phyloP scores from a whole-genome alignment of 2,888 invertebrate species.

The Agrotis exclamationis region DNA sequence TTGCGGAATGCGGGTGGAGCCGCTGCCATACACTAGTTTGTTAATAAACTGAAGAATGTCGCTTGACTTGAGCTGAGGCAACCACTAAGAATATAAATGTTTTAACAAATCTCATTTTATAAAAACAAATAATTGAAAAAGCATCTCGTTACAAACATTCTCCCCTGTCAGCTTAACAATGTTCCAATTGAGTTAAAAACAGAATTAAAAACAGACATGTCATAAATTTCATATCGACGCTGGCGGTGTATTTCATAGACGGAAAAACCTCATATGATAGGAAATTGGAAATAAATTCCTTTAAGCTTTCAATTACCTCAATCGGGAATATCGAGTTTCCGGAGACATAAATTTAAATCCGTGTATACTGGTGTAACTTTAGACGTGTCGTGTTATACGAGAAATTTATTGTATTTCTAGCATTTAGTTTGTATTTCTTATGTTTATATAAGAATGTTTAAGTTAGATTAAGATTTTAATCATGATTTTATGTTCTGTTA shows the following conservation, averaged over 20 bases:
- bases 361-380: slow-evolving; percentile 58
- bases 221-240: slow-evolving; percentile 75
- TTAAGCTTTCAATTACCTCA: slow-evolving; percentile 90
- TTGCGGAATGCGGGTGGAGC: too few species aligned
- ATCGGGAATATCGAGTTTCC: slow-evolving; percentile 85
- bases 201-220: slow-evolving; percentile 74
- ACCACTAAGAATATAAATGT: too few species aligned
- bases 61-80: too few species aligned
- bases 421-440: slow-evolving; percentile 13
- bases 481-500: neutral
- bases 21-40: too few species aligned
- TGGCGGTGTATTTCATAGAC: slow-evolving; percentile 78
- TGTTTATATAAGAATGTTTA: neutral
- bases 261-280: slow-evolving; percentile 84
- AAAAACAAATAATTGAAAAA: slow-evolving; percentile 17
- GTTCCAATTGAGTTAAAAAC: slow-evolving; percentile 57
- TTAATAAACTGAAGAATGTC: too few species aligned
- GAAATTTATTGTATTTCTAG: slow-evolving; percentile 37
- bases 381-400: slow-evolving; percentile 46
- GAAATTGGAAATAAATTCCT: slow-evolving; percentile 91
- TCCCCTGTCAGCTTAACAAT: slow-evolving; percentile 40
- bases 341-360: slow-evolving; percentile 77
- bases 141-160: slow-evolving; percentile 6
- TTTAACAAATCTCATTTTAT: neutral
- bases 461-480: neutral